Evolutionary conservation across 2,113 vertebrate species (phyloP), one percentile per base, ranked within the genome.

Genomic region (Atractosteus spatula): DNA sequence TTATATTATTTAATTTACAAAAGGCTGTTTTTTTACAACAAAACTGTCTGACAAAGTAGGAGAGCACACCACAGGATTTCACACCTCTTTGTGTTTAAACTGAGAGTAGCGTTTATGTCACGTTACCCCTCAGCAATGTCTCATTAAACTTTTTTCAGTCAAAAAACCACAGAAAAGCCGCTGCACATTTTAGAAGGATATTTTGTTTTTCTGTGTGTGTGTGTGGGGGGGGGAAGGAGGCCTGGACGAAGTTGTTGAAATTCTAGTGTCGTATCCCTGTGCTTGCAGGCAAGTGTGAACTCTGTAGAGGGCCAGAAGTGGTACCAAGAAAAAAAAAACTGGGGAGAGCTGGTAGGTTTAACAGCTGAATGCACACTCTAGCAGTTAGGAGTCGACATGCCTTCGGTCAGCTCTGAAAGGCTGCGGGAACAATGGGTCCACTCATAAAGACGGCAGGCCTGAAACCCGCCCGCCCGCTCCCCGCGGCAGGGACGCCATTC

Each of bases 381-480:
- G 77, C 75, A 47, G 66, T 78, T 72, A 66, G 74, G 82, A 83
- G 71, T 79, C 75, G 78, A 79, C 80, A 71, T 76, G 83, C 80
- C 83, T 82, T 80, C 76, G 80, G 85, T 88, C 72, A 76, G 63
- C 73, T 76, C 80, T 86, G 83, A 88, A 91, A 88, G 80, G 78
- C 42, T 70, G 81, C 71, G 75, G 65, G 82, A 91, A 95, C 94
- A 95, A 93, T 90, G 89, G 82, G 69, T 73, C 81, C 84, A 92
- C 92, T 94, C 87, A 91, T 91, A 72, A 74, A 70, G 72, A 61
- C 74, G 68, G 69, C 66, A 13, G 45, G 75, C 12, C 16, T 68
- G 29, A 72, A 65, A 76, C 72, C 79, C 10, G 69, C 74, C 74
- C 72, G 68, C 71, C 63, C 82, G 51, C 71, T 81, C 84, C 85